Base-by-base conservation (phyloP, 2,888 invertebrate genomes). In the Strigamia transsilvanica region DNA sequence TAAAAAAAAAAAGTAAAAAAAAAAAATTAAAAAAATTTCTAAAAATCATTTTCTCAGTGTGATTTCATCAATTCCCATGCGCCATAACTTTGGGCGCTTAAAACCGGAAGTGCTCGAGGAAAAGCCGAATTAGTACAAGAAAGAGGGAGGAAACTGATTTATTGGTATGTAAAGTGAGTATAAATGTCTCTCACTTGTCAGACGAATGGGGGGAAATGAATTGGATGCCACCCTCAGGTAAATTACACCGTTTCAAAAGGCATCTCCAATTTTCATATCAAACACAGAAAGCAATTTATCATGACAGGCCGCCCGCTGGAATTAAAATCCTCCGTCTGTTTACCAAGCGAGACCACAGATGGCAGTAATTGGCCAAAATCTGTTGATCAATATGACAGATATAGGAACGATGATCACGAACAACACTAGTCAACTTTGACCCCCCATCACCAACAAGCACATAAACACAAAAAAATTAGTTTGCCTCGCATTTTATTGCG, bases 101-200 rank as follows among this genome's bases (percentile, higher is more conserved):
- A 56, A 56, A 56, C 56, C 56, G 56, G 56, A 56, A 56, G 18
- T 56, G 56, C 7, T 18, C n/a, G 1, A 56, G 13, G 13, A 56
- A n/a, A n/a, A 56, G n/a, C 9, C 18, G 56, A 56, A 46, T 4
- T 46, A 46, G 46, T 15, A 4, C 46, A 46, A 15, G 46, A n/a
- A 15, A 12, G 46, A n/a, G 13, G 13, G 56, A 18, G 21, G 18
- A 56, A 27, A 56, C 56, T 56, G 56, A 56, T 56, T 56, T 56
- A 56, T 56, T 56, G 56, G 56, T 56, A 56, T 56, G 56, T 56
- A 56, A 56, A 56, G 56, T 56, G 56, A 56, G 56, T 56, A 56
- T 56, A 56, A 56, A 56, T 56, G 56, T 56, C 56, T 56, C 18
- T 21, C 56, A 18, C 56, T n/a, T 56, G 56, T 56, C 56, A 56